Base-by-base conservation (phyloP, 35 echinoderm and acorn worm species). In the Lytechinus variegatus region DNA sequence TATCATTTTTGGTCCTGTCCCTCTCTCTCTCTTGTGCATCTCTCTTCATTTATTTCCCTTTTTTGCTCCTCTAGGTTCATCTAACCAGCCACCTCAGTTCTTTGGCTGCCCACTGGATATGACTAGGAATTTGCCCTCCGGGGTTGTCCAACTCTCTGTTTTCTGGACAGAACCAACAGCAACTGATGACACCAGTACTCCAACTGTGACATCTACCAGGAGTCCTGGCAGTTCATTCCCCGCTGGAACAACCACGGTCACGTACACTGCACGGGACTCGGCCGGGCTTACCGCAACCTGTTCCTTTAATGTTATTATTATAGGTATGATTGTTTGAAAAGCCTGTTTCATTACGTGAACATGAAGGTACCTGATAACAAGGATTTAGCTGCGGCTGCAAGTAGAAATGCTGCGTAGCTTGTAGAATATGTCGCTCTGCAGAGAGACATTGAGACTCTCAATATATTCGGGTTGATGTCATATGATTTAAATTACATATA, bases 161-260 rank as follows among this genome's bases (percentile, higher is more conserved):
- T 51, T 94, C 29, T 97, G 97, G 97, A 92, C 93, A 29, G 87
- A 53, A 27, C 97, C 97, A 5, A 95, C 93, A 8, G 97, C 97
- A 27, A 90, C 87, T 51, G 97, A 97, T 57, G 96, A 95, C 55
- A 55, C 54, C 27, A 60, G 54, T 1, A 72, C 24, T 27, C 94
- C 92, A 52, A 91, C 93, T 5, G 21, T 97, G 3, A 96, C 87
- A 3, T 86, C 92, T 12, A 94, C 28, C 44, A 52, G 28, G 10
- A 3, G 12, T 8, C 93, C 95, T 19, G 93, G 87, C 8, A 27
- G 52, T 27, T 11, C 10, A 1, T 97, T 97, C 54, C 54, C n/a
- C 27, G 8, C 94, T 27, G 97, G 95, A 27, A 89, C 24, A 1
- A 97, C 93, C 7, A 52, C 29, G 9, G 95, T 97, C 27, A 95